Evolutionary conservation across 92 coral and sea anemone species (phyloP), one percentile per base, ranked within the genome.

Genomic region (Palythoa caribaeorum): DNA sequence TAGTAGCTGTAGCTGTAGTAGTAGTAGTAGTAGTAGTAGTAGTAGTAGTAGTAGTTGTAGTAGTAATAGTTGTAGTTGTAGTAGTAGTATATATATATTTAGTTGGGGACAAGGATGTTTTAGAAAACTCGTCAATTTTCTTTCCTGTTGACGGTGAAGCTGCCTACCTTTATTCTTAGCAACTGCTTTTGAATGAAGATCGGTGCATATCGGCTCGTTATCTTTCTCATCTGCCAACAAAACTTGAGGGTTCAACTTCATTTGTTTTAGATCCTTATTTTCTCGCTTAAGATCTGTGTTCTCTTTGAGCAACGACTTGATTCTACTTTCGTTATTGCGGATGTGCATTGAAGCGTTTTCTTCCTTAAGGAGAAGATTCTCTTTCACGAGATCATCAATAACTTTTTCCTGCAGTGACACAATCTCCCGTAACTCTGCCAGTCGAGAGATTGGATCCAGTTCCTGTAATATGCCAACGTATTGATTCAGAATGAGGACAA

Each of bases 371-470:
- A 13, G 17, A 7, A 81, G 60, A 16, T 81, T 81, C 14, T 81
- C 86, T 13, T 81, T 81, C 0, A 81, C 59, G 6, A 81, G 73
- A 51, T 81, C 76, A 12, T 66, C 86, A 48, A 81, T 81, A 36
- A 81, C 86, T 66, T 81, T 68, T 19, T 81, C 76, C 48, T 81
- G 86, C 1, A 81, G 86, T 19, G 76, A 81, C 1, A 66, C 57
- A 3, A 81, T 14, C 44, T 80, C 85, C 73, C 62, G 37, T 37
- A 80, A 50, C 39, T 80, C 85, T 63, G 85, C 17, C 44, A 80
- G 38, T 5, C 85, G 74, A 44, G 85, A 63, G 11, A 80, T 65
- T 39, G 85, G 74, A 14, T 80, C 85, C 40, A 80, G 75, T 40
- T 80, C 85, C 85, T 80, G 73, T 9, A 57, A 9, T 44, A 44